Conservation (phyloP, 1,140 invertebrate species). For the Trichoplusia ni region DNA sequence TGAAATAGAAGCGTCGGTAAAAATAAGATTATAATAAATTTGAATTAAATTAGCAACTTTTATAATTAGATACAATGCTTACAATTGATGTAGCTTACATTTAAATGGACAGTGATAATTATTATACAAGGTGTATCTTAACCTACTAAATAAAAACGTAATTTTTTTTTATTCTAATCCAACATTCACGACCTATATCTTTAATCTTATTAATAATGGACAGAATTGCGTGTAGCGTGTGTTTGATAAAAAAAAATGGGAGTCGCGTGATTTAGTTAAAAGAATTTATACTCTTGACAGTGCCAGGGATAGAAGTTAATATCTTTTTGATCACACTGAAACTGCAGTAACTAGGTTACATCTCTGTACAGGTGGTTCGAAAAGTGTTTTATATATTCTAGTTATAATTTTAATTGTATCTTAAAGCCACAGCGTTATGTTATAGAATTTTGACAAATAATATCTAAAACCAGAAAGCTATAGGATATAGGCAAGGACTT, state of each 20-base stretch:
- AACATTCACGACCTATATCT: conserved; percentile 57
- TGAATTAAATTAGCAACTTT: conserved; percentile 4
- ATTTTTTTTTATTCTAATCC: conserved; percentile 47
- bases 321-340: conserved; percentile 7
- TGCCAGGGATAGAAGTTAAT: conserved; percentile 24
- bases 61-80: conserved; percentile 20
- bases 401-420: background rate
- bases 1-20: background rate
- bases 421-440: background rate
- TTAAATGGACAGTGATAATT: conserved; percentile 71
- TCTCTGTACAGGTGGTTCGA: background rate
- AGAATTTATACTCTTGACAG: conserved; percentile 33
- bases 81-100: conserved; percentile 49
- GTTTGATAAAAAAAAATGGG: conserved; percentile 43
- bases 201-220: conserved; percentile 74
- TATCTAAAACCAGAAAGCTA: background rate
- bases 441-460: background rate
- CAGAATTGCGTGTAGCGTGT: conserved; percentile 79
- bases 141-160: conserved; percentile 50
- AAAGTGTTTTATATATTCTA: background rate
- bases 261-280: conserved; percentile 47
- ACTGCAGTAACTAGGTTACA: conserved; percentile 4
- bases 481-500: background rate
- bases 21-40: background rate
- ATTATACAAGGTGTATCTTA: conserved; percentile 62